Percentiles rank a stretch among this genome's conserved stretches.
These are phyloP conservation scores for Phortica okadai DNA, from an alignment of 2,888 invertebrate species.

Conservation along the genomic window DNA sequence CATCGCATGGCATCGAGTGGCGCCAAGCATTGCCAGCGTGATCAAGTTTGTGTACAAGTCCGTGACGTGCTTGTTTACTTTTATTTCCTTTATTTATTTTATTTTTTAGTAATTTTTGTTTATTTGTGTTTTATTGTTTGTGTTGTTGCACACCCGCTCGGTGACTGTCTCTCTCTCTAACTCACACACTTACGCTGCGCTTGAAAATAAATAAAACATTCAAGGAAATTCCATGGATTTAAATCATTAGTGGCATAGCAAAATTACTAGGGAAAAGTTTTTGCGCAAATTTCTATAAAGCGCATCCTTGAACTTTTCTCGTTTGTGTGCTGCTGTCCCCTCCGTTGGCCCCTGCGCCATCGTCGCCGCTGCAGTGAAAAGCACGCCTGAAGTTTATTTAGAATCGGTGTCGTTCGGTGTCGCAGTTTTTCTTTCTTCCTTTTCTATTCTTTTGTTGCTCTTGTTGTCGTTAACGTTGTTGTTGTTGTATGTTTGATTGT, in stretches of 20 bases:
- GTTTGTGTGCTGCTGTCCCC: slow-evolving; percentile 2
- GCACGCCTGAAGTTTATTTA: slow-evolving; percentile 10
- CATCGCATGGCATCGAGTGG: no score
- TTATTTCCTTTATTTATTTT: no score
- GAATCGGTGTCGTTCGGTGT: neutral
- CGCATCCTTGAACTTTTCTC: slow-evolving; percentile 69
- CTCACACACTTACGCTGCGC: neutral
- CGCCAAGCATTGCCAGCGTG: no score
- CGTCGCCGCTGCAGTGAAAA: neutral
- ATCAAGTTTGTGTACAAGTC: no score
- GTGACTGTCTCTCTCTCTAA: no score
- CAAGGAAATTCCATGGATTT: slow-evolving; percentile 41
- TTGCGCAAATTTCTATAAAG: slow-evolving; percentile 61
- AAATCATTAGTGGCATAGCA: slow-evolving; percentile 62
- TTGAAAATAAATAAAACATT: neutral
- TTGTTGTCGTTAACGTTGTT: neutral
- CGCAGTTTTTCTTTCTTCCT: neutral
- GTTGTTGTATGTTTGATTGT: neutral
- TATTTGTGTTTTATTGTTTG: no score
- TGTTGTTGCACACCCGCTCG: no score
- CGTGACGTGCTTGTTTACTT: no score
- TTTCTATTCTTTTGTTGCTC: neutral
- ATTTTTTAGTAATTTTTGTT: no score
- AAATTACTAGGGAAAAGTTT: slow-evolving; percentile 64
- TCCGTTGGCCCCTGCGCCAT: neutral